Conservation (phyloP, 2,797 vertebrate genomes). For the Gastrophryne carolinensis region DNA sequence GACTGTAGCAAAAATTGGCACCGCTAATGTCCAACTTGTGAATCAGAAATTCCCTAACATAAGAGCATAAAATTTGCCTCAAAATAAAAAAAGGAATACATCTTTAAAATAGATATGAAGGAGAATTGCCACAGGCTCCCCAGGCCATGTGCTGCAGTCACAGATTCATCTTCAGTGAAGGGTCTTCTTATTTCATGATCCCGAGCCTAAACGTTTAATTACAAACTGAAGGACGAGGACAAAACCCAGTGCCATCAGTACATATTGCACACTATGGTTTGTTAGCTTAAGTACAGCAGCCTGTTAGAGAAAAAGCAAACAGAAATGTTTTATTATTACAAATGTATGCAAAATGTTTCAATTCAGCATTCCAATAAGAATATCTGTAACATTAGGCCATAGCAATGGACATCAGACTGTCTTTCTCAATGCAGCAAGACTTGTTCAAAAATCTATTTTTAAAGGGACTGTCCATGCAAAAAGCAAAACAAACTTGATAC, state of each 20-base stretch:
- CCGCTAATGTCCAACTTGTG: not conserved
- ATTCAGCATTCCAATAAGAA: too few species aligned
- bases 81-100: not conserved
- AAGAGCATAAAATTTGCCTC: not conserved
- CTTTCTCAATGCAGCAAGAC: too few species aligned
- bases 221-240: slow-evolving; percentile 25
- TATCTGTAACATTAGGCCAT: too few species aligned
- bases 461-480: too few species aligned
- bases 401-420: too few species aligned
- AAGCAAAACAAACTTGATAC: too few species aligned
- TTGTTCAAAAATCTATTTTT: too few species aligned
- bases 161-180: not conserved
- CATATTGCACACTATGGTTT: slow-evolving; percentile 18
- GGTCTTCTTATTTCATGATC: not conserved
- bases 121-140: not conserved
- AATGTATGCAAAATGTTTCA: too few species aligned
- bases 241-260: slow-evolving; percentile 16
- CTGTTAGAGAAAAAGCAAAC: not conserved
- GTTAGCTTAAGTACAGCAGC: slow-evolving; percentile 26
- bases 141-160: not conserved
- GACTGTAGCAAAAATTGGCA: not conserved
- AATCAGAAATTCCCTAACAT: not conserved
- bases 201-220: not conserved
- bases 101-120: not conserved
- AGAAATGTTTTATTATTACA: too few species aligned